Evolutionary conservation across 2,113 vertebrate species (phyloP).

Genomic region (Telmatochromis bifrenatus): DNA sequence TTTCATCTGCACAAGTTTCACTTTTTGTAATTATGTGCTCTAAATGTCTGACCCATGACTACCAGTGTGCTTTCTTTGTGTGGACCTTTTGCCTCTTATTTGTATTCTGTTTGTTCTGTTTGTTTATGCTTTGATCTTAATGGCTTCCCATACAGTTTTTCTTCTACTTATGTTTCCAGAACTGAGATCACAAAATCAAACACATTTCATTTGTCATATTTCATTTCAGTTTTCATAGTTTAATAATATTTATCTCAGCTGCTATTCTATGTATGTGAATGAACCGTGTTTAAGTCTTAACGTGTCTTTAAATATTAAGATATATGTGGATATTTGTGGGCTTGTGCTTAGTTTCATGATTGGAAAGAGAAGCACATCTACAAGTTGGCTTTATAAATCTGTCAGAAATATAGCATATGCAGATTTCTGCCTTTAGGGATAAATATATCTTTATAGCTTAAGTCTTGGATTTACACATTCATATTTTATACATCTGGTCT

Average conservation of each 20-base stretch:
- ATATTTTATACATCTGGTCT: neutral
- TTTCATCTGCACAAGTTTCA: neutral
- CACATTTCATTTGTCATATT: neutral
- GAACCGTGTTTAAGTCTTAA: fast-evolving
- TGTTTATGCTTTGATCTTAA: neutral
- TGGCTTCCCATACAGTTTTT: neutral
- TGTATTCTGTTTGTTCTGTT: neutral
- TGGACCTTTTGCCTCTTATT: neutral
- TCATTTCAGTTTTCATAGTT: neutral
- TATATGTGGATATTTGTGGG: neutral
- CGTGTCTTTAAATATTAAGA: neutral
- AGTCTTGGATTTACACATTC: neutral
- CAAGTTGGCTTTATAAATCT: neutral
- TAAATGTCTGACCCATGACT: neutral
- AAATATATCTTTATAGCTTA: neutral
- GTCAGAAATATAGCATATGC: neutral
- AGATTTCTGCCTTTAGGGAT: neutral
- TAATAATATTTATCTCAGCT: neutral
- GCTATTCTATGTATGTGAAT: neutral
- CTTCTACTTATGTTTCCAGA: neutral
- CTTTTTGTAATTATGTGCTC: neutral
- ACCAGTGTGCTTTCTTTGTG: neutral
- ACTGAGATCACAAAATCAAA: neutral
- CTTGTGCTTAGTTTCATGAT: neutral
- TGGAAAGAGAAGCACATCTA: neutral